A percentile compares a stretch with the other conserved stretches of the same genome.
phyloP scores from a whole-genome alignment of 2,797 vertebrate genomes.

The Enteromius viviparus region DNA sequence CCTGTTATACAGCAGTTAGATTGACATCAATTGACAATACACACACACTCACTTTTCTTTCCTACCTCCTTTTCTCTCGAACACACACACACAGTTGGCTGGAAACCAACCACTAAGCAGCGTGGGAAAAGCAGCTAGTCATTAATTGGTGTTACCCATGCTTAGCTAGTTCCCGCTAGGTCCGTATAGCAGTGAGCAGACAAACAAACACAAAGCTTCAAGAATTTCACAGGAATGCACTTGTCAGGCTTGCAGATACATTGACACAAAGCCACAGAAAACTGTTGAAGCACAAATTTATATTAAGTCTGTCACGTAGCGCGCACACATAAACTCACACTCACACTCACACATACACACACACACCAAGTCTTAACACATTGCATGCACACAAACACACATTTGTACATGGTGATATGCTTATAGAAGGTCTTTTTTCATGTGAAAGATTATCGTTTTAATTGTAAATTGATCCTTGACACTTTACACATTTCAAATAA shows the following conservation, averaged over 20 bases:
- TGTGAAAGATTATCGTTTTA: background rate
- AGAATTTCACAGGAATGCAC: constrained; percentile 18
- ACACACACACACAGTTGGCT: constrained; percentile 18
- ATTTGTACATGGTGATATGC: background rate
- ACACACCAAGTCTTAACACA: background rate
- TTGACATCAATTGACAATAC: constrained; percentile 26
- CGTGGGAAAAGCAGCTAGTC: constrained; percentile 54
- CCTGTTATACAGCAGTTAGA: constrained; percentile 50
- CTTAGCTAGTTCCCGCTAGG: constrained; percentile 46
- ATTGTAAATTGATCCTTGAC: background rate
- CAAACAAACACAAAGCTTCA: constrained; percentile 24
- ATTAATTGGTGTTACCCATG: constrained; percentile 45
- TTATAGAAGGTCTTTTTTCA: background rate
- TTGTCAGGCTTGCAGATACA: constrained; percentile 53
- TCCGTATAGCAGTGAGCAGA: constrained; percentile 23
- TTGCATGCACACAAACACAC: background rate
- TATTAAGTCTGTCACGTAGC: background rate
- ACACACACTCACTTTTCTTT: constrained; percentile 15
- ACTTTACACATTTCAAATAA: no score
- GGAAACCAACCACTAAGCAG: constrained; percentile 44
- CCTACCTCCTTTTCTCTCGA: constrained; percentile 9
- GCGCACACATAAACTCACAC: background rate
- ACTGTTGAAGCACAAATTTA: background rate
- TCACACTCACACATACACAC: background rate
- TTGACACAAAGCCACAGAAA: constrained; percentile 4